Base-by-base conservation (phyloP, 2,797 vertebrate genomes). In the Aratinga solstitialis region DNA sequence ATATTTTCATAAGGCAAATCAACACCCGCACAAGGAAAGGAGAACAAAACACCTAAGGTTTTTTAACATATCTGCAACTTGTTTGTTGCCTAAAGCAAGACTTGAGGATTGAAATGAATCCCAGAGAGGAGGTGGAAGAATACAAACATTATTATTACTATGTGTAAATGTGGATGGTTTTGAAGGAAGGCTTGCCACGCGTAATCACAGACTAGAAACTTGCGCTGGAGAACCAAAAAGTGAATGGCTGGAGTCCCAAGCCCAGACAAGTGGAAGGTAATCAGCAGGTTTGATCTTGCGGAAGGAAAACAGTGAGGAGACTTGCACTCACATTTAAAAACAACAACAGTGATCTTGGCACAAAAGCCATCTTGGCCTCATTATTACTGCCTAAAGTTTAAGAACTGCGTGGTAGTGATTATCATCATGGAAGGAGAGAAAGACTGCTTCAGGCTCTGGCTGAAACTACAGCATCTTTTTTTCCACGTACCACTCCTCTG, bases 261-360 rank as follows among this genome's bases (percentile, higher is more conserved):
- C 72, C 90, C 80, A 94, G 93, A 80, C 90, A 95, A 95, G 88
- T 76, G 71, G 94, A 94, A 94, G 72, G 56, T 26, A 94, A 96
- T 89, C 94, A 90, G 83, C 77, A 93, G 77, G 80, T 88, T 94
- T 1, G 4, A 93, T 96, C 90, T 94, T n/a, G 7, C 53, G 58
- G 72, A 89, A 95, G 74, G 45, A 90, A 94, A 95, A 82, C 17
- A 88, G 48, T 30, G 71, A 90, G 56, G n/a, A 92, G 85, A 80
- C 68, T 84, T 94, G 61, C 65, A 58, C 21, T 94, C 51, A 29
- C 56, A 68, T 82, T 68, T 81, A 54, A 94, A 96, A 96, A 67
- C 71, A 95, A 90, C 90, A 96, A 80, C 92, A 77, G 74, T 82
- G 45, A 84, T 89, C 87, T 90, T 96, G 95, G 94, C 94, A 89